Percentiles rank a stretch among this genome's conserved stretches.
Evolutionary conservation across 2,888 invertebrate genomes (phyloP).

Genomic region (Sclerodermus sp.): DNA sequence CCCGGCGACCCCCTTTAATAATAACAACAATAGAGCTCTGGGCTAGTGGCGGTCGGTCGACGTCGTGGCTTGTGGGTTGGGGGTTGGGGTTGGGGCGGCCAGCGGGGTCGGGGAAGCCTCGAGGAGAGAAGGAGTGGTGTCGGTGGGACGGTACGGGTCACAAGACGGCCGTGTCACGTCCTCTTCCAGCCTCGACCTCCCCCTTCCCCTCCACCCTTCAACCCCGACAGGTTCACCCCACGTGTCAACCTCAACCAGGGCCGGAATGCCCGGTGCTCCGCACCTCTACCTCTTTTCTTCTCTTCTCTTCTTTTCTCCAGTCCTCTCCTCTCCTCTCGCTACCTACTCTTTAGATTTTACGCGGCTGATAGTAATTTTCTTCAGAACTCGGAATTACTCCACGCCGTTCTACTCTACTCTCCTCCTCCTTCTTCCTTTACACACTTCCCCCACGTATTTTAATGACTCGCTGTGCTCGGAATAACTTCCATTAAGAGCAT

Average conservation of each 20-base stretch:
- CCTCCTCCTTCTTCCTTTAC: no score
- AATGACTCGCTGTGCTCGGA: no score
- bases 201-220: constrained; percentile 24
- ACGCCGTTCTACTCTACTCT: no score
- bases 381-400: no score
- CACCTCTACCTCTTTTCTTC: background rate
- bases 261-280: constrained; percentile 23
- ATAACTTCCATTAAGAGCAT: no score
- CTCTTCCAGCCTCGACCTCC: constrained; percentile 49
- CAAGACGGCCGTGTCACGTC: constrained; percentile 57
- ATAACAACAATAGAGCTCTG: constrained; percentile 56
- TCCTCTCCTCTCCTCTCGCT: no score
- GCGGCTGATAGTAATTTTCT: no score
- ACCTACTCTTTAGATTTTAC: no score
- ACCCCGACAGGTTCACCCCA: constrained; percentile 44
- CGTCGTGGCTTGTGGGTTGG: constrained; percentile 37
- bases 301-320: background rate
- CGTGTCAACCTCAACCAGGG: constrained; percentile 45
- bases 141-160: constrained; percentile 42
- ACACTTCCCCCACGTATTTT: no score
- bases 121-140: constrained; percentile 13
- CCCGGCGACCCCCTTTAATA: constrained; percentile 50
- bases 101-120: constrained; percentile 15
- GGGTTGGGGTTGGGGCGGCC: constrained; percentile 27
- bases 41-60: constrained; percentile 42